Evolutionary conservation across 2,797 vertebrate species (phyloP).

Genomic region (Falco biarmicus): DNA sequence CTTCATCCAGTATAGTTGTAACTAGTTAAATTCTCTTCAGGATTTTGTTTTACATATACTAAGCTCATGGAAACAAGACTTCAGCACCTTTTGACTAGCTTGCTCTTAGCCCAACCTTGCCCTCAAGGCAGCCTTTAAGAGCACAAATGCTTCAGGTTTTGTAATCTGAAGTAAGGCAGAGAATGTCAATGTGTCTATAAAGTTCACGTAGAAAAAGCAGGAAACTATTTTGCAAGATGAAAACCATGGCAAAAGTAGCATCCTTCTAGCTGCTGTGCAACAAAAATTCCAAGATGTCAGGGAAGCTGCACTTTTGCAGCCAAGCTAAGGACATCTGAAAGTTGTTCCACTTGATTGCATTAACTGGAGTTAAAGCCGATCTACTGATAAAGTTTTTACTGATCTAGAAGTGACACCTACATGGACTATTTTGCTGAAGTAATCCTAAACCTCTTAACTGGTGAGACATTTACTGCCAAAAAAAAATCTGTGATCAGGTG

Average conservation of each 20-base stretch:
- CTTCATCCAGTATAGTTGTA: not conserved
- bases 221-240: not conserved
- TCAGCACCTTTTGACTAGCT: not conserved
- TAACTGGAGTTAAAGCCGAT: not conserved
- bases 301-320: not conserved
- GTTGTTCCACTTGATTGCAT: not conserved
- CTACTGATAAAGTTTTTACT: not conserved
- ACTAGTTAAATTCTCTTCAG: not conserved
- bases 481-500: not conserved
- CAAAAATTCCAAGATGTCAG: not conserved
- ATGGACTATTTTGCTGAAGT: not conserved
- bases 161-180: constrained; percentile 21
- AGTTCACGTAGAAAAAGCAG: not conserved
- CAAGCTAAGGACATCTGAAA: not conserved
- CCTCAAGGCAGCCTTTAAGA: constrained; percentile 5
- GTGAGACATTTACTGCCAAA: not conserved
- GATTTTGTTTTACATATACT: not conserved
- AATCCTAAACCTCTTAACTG: not conserved
- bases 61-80: not conserved
- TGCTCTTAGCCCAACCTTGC: not conserved
- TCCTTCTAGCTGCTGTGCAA: not conserved
- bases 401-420: not conserved
- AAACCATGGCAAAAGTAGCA: not conserved
- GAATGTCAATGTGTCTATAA: not conserved
- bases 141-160: not conserved